Conservation (phyloP, 2,113 vertebrate genomes). For the Pachycephala philippinensis region DNA sequence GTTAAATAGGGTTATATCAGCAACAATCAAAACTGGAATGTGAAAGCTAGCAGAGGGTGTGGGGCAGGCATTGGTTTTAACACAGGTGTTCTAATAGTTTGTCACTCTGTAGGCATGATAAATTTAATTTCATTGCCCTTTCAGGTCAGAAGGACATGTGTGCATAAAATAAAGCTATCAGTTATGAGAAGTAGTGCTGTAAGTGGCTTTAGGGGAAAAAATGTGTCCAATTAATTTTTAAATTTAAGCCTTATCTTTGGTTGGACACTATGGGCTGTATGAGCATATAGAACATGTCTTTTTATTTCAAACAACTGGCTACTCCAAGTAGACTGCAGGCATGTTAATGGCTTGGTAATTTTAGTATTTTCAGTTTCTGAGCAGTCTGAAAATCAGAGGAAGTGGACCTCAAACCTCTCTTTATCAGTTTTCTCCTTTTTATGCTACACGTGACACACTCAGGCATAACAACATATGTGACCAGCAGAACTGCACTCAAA, state of each 20-base stretch:
- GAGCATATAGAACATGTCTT: neutral
- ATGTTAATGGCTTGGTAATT: neutral
- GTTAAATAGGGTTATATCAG: neutral
- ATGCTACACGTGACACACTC: neutral
- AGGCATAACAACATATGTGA: neutral
- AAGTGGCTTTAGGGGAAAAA: neutral
- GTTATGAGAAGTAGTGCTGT: neutral
- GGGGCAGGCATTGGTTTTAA: neutral
- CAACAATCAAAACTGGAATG: neutral
- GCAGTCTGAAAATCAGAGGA: neutral
- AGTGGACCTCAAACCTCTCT: neutral
- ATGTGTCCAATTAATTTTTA: neutral
- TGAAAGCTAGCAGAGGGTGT: neutral
- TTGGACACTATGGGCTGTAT: neutral
- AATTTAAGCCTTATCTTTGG: neutral
- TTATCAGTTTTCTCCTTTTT: neutral
- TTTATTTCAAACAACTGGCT: neutral
- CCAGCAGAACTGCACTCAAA: neutral
- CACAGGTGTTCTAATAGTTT: neutral
- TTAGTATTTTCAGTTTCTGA: neutral
- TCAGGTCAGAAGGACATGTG: neutral
- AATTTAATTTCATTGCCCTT: neutral
- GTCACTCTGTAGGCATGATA: neutral
- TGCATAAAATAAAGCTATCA: neutral
- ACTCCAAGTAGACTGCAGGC: neutral